A percentile compares a stretch with the other conserved stretches of the same genome.
Evolutionary conservation across 2,888 invertebrate species (phyloP).

Genomic region (Parnassius glacialis): DNA sequence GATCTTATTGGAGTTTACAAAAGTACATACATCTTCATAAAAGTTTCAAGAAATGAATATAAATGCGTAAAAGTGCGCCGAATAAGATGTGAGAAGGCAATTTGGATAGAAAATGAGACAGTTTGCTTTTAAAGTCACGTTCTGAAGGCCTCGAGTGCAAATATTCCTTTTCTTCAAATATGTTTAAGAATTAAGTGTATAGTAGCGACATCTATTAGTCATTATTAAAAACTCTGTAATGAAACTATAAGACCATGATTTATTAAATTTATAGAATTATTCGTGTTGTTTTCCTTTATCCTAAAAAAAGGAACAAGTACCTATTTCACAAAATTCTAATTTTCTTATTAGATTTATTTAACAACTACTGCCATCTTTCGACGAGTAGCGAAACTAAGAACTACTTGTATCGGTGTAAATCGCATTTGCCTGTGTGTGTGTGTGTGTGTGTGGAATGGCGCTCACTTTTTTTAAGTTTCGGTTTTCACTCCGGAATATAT

Average conservation of each 20-base stretch:
- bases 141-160: constrained; percentile 41
- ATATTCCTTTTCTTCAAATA: constrained; percentile 27
- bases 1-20: constrained; percentile 52
- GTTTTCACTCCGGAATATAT: constrained; percentile 27
- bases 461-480: constrained; percentile 43
- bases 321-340: background rate
- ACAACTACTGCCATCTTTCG: constrained; percentile 31
- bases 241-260: too few relatives aligned
- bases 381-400: constrained; percentile 27
- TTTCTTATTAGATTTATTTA: constrained; percentile 7
- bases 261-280: too few relatives aligned
- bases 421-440: background rate
- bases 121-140: constrained; percentile 72
- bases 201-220: constrained; percentile 52
- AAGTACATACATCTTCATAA: constrained; percentile 65
- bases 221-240: background rate
- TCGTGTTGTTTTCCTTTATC: background rate
- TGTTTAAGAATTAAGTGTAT: constrained; percentile 19
- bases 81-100: constrained; percentile 72
- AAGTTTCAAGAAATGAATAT: constrained; percentile 65
- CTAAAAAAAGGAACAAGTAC: background rate
- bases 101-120: constrained; percentile 70
- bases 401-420: constrained; percentile 33
- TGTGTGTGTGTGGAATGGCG: constrained; percentile 60
- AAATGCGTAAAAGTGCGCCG: constrained; percentile 59